Conservation (phyloP, 2,797 vertebrate genomes). For the Setipinna tenuifilis region DNA sequence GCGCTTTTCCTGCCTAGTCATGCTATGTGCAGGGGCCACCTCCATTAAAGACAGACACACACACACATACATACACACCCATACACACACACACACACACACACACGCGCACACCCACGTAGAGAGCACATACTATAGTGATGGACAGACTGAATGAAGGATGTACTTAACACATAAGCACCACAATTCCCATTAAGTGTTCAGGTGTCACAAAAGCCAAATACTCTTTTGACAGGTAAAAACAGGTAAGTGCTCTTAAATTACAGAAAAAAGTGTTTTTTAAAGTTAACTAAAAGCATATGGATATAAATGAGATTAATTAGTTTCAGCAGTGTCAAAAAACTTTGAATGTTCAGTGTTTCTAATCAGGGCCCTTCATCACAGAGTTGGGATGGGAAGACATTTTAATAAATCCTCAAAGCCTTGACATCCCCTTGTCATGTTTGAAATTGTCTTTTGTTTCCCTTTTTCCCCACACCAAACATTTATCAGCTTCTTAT, state of each 20-base stretch:
- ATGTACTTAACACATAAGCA: slow-evolving; percentile 2
- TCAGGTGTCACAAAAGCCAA: not conserved
- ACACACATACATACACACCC: slow-evolving; percentile 49
- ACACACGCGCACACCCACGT: not conserved
- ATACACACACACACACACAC: slow-evolving; percentile 53
- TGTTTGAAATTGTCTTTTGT: slow-evolving; percentile 53
- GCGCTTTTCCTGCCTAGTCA: slow-evolving; percentile 53
- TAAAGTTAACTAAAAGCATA: not conserved
- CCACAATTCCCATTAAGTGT: not conserved
- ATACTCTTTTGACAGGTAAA: not conserved
- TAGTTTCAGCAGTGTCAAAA: not conserved
- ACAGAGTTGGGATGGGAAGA: not conserved
- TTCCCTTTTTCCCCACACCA: not conserved
- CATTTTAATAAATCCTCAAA: not conserved
- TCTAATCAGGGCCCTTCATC: not conserved
- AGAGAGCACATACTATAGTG: not conserved
- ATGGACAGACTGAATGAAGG: not conserved
- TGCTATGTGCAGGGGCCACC: slow-evolving; percentile 49
- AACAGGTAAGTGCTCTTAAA: not conserved
- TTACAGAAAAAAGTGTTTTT: not conserved
- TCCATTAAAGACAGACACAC: slow-evolving; percentile 54
- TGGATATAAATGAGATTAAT: not conserved
- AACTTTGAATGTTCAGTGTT: slow-evolving; percentile 9
- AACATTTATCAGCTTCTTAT: not conserved
- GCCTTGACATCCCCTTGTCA: slow-evolving; percentile 16